Conservation (phyloP, 2,113 vertebrate genomes). For the Hippocampus zosterae region DNA sequence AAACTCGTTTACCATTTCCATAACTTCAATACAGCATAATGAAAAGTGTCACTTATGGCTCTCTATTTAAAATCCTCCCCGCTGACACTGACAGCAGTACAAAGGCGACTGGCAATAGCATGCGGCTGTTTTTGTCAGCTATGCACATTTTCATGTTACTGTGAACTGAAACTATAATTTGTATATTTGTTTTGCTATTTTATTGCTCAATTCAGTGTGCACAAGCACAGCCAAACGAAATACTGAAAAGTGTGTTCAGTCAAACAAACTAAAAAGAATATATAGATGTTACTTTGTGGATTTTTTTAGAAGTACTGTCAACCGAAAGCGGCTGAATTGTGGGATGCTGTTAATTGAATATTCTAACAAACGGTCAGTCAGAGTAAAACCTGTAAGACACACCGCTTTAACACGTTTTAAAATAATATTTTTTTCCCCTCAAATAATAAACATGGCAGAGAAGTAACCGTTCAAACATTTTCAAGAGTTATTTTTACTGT, state of each 20-base stretch:
- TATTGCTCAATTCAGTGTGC: no score
- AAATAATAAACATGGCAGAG: not conserved
- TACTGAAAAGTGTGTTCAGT: not conserved
- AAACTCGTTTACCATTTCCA: no score
- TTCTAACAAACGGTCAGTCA: not conserved
- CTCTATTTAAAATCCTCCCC: not conserved
- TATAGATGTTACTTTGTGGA: not conserved
- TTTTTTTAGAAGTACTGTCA: not conserved
- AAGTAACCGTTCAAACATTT: not conserved
- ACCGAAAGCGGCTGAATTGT: not conserved
- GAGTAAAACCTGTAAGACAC: not conserved
- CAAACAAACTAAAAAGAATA: no score
- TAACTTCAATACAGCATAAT: no score
- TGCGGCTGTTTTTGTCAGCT: no score
- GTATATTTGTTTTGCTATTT: no score
- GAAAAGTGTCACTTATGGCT: no score
- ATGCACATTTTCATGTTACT: no score
- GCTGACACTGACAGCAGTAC: no score
- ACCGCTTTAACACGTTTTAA: not conserved
- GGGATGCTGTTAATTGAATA: not conserved
- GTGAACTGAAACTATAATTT: no score
- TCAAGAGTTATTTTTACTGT: constrained; percentile 10
- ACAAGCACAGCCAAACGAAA: no score
- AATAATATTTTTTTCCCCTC: not conserved
- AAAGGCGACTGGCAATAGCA: no score